Percentiles rank a stretch among this genome's conserved stretches.
Evolutionary conservation across 2,888 invertebrate species (phyloP).

Genomic region (Sarcophaga rosellei): DNA sequence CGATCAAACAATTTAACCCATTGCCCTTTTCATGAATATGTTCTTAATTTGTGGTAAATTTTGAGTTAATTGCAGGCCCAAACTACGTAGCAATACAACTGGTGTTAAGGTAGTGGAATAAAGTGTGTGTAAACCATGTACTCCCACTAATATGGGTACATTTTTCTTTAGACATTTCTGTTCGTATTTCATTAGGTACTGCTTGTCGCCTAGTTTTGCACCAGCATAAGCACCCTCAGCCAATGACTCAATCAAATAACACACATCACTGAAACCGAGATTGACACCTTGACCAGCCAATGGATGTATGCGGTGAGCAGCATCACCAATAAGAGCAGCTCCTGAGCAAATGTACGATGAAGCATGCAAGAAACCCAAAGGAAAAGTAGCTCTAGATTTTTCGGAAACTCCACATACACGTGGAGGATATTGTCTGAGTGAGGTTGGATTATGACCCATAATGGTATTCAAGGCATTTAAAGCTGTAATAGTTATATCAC

Average conservation of each 20-base stretch:
- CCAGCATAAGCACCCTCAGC: constrained; percentile 88
- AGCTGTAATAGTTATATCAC: constrained; percentile 76
- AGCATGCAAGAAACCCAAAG: constrained; percentile 95
- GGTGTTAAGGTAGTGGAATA: constrained; percentile 89
- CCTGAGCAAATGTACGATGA: constrained; percentile 91
- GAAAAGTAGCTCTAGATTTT: constrained; percentile 90
- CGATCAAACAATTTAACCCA: constrained; percentile 72
- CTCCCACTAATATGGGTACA: constrained; percentile 92
- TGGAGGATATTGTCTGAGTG: constrained; percentile 80
- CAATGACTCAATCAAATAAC: constrained; percentile 87
- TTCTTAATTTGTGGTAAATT: constrained; percentile 88
- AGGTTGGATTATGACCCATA: constrained; percentile 78
- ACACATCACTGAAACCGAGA: constrained; percentile 96
- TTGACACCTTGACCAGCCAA: constrained; percentile 99
- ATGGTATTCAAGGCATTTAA: constrained; percentile 82
- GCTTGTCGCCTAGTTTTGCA: constrained; percentile 86
- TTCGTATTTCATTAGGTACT: constrained; percentile 91
- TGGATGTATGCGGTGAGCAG: constrained; percentile 96
- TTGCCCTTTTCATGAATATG: constrained; percentile 77
- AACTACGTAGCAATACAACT: constrained; percentile 88
- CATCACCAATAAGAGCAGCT: constrained; percentile 93
- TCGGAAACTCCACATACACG: constrained; percentile 75
- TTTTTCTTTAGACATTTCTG: constrained; percentile 91
- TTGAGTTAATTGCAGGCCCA: constrained; percentile 91
- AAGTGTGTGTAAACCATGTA: constrained; percentile 93